These are phyloP conservation scores for Harpagifer antarcticus DNA, from an alignment of 2,797 vertebrate genomes.

Conservation along the genomic window DNA sequence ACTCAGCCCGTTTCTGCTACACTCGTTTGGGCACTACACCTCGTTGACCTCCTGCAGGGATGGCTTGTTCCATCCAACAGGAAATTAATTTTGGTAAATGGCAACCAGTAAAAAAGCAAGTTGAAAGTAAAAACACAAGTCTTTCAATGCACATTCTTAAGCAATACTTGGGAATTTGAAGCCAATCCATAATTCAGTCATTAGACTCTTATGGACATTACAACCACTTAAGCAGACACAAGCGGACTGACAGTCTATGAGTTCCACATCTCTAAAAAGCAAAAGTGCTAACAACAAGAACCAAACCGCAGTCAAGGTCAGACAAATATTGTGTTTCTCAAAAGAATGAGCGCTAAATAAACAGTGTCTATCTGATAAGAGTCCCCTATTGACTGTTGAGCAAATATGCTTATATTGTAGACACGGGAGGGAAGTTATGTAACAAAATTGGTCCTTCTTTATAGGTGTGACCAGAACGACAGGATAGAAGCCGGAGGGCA, in stretches of 20 bases:
- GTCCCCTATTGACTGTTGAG: constrained; percentile 36
- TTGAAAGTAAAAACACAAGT: constrained; percentile 25
- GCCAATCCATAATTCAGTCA: constrained; percentile 7
- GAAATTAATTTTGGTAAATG: constrained; percentile 8
- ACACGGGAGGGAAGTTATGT: constrained; percentile 43
- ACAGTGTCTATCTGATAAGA: constrained; percentile 63
- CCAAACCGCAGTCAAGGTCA: constrained; percentile 65
- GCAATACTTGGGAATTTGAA: constrained; percentile 27
- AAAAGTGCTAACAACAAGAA: constrained; percentile 8
- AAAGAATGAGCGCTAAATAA: constrained; percentile 66
- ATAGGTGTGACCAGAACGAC: constrained; percentile 22
- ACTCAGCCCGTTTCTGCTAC: constrained; percentile 26
- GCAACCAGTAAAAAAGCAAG: constrained; percentile 23
- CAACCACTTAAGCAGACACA: constrained; percentile 33
- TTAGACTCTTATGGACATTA: background rate
- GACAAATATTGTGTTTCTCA: constrained; percentile 55
- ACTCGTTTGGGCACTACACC: constrained; percentile 2
- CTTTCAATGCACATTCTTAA: constrained; percentile 17
- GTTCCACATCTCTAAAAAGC: constrained; percentile 40
- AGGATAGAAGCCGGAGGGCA: background rate
- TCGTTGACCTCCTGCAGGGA: constrained; percentile 23
- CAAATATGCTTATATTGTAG: constrained; percentile 53
- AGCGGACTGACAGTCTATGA: constrained; percentile 29
- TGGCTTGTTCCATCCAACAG: background rate
- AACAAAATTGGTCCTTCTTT: constrained; percentile 30